These are phyloP conservation scores for Sprattus sprattus DNA, from an alignment of 2,113 vertebrate species.

Conservation along the genomic window DNA sequence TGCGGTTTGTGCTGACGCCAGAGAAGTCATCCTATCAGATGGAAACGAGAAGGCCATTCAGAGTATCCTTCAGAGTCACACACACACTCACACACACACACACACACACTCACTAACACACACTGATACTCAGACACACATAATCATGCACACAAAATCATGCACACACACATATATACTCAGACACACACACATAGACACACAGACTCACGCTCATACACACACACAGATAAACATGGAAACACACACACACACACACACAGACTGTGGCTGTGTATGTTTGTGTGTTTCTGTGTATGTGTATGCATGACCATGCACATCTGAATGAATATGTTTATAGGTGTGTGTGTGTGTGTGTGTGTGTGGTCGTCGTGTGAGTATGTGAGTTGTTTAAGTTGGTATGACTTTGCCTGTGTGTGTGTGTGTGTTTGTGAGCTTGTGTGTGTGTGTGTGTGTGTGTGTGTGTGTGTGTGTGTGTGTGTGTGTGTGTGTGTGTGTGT, in stretches of 20 bases:
- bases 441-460: constrained; percentile 16
- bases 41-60: constrained; percentile 99
- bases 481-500: not conserved
- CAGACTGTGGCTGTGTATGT: not conserved
- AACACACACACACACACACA: too few relatives aligned
- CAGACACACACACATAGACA: too few relatives aligned
- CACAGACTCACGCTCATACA: too few relatives aligned
- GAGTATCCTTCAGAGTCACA: constrained; percentile 90
- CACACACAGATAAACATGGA: too few relatives aligned
- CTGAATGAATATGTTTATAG: too few relatives aligned
- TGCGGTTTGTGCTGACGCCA: constrained; percentile 98
- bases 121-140: constrained; percentile 29
- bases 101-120: too few relatives aligned
- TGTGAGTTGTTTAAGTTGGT: too few relatives aligned
- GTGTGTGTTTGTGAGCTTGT: not conserved
- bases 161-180: too few relatives aligned
- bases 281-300: constrained; percentile 23
- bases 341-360: not conserved
- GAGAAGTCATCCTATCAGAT: constrained; percentile 99
- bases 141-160: constrained; percentile 33
- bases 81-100: constrained; percentile 7
- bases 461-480: constrained; percentile 6
- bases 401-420: too few relatives aligned
- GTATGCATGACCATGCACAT: not conserved
- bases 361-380: not conserved